Evolutionary conservation across 35 echinoderm and acorn worm species (phyloP).

Genomic region (Amphiura filiformis): DNA sequence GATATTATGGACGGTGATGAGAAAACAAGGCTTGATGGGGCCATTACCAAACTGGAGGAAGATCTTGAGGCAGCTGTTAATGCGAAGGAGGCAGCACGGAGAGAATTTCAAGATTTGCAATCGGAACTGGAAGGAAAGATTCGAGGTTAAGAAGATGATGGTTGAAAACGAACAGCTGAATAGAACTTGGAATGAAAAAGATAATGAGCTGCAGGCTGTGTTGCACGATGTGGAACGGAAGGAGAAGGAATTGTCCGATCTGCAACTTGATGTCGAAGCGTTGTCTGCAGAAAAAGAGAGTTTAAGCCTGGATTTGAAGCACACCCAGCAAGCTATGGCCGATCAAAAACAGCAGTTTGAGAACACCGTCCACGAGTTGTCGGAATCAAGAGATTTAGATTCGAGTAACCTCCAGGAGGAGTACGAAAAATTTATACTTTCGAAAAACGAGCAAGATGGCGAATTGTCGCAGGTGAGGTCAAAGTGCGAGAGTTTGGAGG

Average conservation of each 20-base stretch:
- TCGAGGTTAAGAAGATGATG: too few species aligned
- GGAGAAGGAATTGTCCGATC: background rate
- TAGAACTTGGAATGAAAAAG: background rate
- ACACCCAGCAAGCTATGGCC: slow-evolving; percentile 14
- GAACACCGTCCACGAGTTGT: slow-evolving; percentile 31
- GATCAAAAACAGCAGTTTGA: slow-evolving; percentile 10
- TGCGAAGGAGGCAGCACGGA: background rate
- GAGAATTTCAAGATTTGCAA: background rate
- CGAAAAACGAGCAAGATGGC: slow-evolving; percentile 33
- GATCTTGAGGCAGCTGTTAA: background rate
- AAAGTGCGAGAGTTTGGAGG: slow-evolving; percentile 57
- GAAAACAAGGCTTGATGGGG: background rate
- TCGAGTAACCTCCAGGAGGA: slow-evolving; percentile 35
- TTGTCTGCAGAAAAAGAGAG: slow-evolving; percentile 32
- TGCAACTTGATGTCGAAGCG: slow-evolving; percentile 8
- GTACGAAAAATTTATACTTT: slow-evolving; percentile 34
- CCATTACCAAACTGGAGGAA: background rate
- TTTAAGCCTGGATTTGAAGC: slow-evolving; percentile 20
- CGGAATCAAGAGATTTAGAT: slow-evolving; percentile 23
- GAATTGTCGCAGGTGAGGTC: slow-evolving; percentile 36
- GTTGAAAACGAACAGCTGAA: too few species aligned
- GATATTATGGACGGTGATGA: background rate
- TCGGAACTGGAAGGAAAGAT: slow-evolving; percentile 10
- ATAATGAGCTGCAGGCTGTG: background rate
- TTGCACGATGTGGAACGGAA: background rate